These are phyloP conservation scores for Aleadryas rufinucha DNA, from an alignment of 2,113 vertebrate species.

Conservation along the genomic window DNA sequence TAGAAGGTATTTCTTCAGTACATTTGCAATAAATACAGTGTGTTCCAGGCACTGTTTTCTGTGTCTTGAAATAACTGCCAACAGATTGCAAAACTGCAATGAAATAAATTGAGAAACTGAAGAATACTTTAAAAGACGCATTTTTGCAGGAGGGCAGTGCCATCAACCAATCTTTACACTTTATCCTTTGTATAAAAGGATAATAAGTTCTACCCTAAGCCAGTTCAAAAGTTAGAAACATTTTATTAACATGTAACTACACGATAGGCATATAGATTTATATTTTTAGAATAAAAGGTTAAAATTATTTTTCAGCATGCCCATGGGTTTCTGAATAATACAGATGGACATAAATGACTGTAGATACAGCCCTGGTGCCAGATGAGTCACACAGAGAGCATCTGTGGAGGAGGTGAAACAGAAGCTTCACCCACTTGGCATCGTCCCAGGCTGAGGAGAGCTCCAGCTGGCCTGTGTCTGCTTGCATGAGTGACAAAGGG, in stretches of 20 bases:
- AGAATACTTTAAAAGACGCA: neutral
- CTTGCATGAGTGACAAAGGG: neutral
- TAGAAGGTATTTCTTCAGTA: neutral
- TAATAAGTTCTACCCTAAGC: neutral
- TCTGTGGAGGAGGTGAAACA: neutral
- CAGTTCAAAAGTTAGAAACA: neutral
- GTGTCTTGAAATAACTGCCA: neutral
- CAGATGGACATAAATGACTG: neutral
- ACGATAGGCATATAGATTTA: neutral
- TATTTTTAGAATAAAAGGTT: neutral
- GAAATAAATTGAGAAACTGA: neutral
- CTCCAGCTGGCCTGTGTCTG: neutral
- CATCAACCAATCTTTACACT: neutral
- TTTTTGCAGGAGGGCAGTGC: neutral
- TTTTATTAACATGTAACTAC: neutral
- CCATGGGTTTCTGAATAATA: neutral
- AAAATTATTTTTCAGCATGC: neutral
- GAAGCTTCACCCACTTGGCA: conserved; percentile 2
- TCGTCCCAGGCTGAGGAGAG: neutral
- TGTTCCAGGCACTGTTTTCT: neutral
- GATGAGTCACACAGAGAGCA: neutral
- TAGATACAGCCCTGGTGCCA: neutral
- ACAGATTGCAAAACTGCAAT: neutral
- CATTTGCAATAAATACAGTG: neutral
- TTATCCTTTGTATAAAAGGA: neutral